Percentiles rank a stretch among this genome's conserved stretches.
These are phyloP conservation scores for Ornithoptera alexandrae DNA, from an alignment of 2,888 invertebrate species.

Conservation along the genomic window DNA sequence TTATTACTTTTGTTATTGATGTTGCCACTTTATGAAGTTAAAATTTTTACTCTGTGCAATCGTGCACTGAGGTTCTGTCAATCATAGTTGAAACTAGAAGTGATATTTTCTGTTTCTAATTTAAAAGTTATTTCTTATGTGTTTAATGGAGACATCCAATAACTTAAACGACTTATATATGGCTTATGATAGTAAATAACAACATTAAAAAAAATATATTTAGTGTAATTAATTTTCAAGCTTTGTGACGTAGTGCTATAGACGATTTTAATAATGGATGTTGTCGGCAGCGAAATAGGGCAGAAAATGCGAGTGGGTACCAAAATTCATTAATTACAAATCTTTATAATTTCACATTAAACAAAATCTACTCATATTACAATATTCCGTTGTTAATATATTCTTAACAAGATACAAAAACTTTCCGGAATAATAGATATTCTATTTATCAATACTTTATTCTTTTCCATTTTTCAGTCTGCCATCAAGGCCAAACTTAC, in stretches of 20 bases:
- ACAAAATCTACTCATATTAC: neutral
- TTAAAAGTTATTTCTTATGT: neutral
- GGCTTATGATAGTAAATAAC: neutral
- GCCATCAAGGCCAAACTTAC: slow-evolving; percentile 97
- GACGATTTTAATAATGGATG: slow-evolving; percentile 81
- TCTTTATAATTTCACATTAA: neutral
- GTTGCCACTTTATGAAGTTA: neutral
- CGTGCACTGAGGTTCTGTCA: neutral
- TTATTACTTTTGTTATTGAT: neutral
- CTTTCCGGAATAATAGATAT: neutral
- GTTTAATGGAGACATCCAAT: neutral
- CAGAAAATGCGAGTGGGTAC: slow-evolving; percentile 90
- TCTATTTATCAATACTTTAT: neutral
- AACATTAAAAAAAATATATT: neutral
- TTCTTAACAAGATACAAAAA: neutral
- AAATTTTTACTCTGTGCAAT: neutral
- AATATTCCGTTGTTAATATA: neutral
- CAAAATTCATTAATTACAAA: neutral
- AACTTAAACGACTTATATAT: neutral
- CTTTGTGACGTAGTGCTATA: slow-evolving; percentile 7
- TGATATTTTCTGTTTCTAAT: neutral
- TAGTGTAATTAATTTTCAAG: neutral
- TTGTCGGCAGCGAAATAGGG: slow-evolving; percentile 90
- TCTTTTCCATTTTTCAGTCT: slow-evolving; percentile 82
- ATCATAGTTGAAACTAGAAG: neutral